Conservation (phyloP, 2,888 invertebrate species). For the Melikaiella ostensackeni region DNA sequence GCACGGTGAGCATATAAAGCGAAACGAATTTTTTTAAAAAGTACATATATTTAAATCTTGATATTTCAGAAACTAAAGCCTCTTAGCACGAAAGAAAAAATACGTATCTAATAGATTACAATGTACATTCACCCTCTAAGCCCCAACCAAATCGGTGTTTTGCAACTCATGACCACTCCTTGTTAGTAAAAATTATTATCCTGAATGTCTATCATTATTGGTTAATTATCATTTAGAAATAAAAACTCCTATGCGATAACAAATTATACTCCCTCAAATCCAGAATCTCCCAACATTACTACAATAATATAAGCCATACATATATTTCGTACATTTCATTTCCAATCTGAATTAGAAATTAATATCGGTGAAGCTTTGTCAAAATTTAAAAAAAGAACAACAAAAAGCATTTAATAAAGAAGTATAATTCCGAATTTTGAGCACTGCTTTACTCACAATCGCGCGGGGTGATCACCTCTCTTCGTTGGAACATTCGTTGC, state of each 20-base stretch:
- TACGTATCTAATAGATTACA: no score
- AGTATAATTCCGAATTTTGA: not conserved
- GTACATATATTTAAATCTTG: no score
- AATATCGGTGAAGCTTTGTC: not conserved
- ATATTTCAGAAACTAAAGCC: no score
- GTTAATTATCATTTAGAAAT: not conserved
- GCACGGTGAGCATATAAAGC: no score
- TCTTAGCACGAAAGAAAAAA: no score
- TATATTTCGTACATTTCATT: not conserved
- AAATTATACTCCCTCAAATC: not conserved
- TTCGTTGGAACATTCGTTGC: conserved; percentile 37
- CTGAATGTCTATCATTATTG: no score
- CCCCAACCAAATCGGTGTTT: no score
- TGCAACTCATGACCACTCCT: no score
- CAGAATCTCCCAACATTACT: not conserved
- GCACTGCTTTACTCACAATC: conserved; percentile 34
- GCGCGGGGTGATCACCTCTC: conserved; percentile 35
- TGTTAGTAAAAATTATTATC: no score
- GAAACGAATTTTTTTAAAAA: no score
- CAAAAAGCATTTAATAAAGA: not conserved
- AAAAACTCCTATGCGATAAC: not conserved
- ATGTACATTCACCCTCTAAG: no score
- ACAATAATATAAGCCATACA: not conserved
- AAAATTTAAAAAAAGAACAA: not conserved
- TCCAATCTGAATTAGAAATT: not conserved